Evolutionary conservation across 2,113 vertebrate genomes (phyloP), one percentile per base, ranked within the genome.

Genomic region (western clawed frog (Xenopus tropicalis)): DNA sequence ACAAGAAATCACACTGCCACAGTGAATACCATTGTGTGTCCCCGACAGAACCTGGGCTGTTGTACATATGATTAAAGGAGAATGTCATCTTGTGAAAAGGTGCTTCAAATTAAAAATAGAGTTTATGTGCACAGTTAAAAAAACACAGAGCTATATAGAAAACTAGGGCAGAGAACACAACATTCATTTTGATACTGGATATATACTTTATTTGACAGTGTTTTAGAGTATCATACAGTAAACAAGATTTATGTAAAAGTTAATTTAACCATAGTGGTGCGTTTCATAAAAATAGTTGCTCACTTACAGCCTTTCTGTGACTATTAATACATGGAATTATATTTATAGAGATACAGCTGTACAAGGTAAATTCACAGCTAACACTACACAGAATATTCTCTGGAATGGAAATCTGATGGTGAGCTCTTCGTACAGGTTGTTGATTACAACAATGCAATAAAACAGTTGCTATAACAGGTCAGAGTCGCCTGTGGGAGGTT

Each of bases 281-380:
- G 89, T 95, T 97, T 96, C 93, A 96, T 98, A 99, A 99, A 99
- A 99, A 99, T 98, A 98, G 93, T 95, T 94, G 94, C 91, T 98
- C 94, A 93, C 94, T 93, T 96, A 92, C 92, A 96, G 94, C 94
- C 93, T 96, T 93, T 94, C 89, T 92, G 93, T 96, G 94, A 96
- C 93, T 95, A 93, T 93, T 93, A 95, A 93, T 94, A 96, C 94
- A 96, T 93, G 85, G 90, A 93, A 95, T 96, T 94, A 91, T 97
- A 93, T 96, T 94, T 93, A 95, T 95, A 95, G 95, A 95, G 90
- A 92, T 93, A 97, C 90, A 98, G 91, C 91, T 96, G 93, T 95
- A 96, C 96, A 98, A 89, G 90, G 91, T 95, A 93, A 94, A 94
- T 92, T 95, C 93, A 95, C 93, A 91, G 93, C 93, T 95, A 91